These are phyloP conservation scores for Nomada ferruginata DNA, from an alignment of 2,888 invertebrate species.

Conservation along the genomic window DNA sequence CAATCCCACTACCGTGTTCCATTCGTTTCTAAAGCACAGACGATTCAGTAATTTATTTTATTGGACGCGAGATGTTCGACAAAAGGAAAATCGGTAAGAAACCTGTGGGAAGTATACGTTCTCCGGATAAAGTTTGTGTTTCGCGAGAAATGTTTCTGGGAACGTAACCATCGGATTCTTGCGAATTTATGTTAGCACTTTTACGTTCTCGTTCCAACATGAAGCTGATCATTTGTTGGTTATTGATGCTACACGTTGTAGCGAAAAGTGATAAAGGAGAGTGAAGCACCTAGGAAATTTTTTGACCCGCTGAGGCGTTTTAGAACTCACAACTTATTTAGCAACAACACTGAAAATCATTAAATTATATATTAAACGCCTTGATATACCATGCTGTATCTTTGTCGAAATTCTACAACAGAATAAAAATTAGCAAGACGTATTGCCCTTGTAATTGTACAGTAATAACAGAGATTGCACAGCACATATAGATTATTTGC, in stretches of 20 bases:
- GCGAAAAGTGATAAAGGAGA: neutral
- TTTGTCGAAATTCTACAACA: too few relatives aligned
- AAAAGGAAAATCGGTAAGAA: neutral
- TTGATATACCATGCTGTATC: too few relatives aligned
- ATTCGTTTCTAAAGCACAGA: slow-evolving; percentile 17
- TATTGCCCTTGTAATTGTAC: too few relatives aligned
- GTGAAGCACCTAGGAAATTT: too few relatives aligned
- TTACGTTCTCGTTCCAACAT: neutral
- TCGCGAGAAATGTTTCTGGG: neutral
- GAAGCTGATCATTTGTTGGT: neutral
- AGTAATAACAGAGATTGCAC: too few relatives aligned
- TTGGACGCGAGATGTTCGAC: neutral
- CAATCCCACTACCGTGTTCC: neutral
- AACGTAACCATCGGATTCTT: slow-evolving; percentile 4
- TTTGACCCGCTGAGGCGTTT: too few relatives aligned
- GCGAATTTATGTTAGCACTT: neutral
- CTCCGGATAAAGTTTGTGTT: neutral
- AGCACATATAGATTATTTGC: too few relatives aligned
- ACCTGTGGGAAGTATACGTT: neutral
- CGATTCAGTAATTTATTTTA: neutral
- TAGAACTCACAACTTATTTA: too few relatives aligned
- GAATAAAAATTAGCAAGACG: too few relatives aligned
- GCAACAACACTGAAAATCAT: too few relatives aligned
- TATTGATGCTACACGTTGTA: neutral
- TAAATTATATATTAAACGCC: too few relatives aligned